Conservation (phyloP, 37 sponge, comb jelly and placozoan species). For the Hexactinellida sp. region DNA sequence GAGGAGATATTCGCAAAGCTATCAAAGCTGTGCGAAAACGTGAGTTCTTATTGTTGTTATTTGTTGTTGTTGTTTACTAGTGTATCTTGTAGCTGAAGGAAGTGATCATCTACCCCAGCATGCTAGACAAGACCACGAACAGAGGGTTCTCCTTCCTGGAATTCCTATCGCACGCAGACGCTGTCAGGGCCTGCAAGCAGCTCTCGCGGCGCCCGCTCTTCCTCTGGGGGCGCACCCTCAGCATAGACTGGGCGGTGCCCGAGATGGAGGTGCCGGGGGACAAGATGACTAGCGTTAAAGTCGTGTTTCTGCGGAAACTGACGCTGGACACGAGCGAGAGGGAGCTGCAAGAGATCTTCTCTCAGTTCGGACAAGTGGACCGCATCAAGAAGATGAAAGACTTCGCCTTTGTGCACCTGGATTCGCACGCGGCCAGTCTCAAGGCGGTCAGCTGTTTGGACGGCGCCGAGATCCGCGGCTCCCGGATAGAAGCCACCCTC, state of each 20-base stretch:
- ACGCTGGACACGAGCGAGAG: neutral
- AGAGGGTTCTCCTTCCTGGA: conserved; percentile 1
- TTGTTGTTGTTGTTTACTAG: neutral
- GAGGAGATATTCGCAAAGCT: neutral
- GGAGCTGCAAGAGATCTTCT: neutral
- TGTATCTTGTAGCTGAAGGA: neutral
- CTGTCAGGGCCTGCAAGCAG: conserved; percentile 5
- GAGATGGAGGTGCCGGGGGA: neutral
- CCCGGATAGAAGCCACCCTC: neutral
- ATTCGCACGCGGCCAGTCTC: neutral
- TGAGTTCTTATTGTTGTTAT: neutral
- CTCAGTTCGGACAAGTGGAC: conserved; percentile 13
- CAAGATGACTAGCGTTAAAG: neutral
- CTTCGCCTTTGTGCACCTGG: neutral
- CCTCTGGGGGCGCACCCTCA: neutral
- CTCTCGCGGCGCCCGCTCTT: neutral
- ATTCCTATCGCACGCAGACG: neutral
- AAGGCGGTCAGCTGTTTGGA: neutral
- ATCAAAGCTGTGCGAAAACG: neutral
- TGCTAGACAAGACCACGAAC: conserved; percentile 18
- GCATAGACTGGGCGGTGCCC: conserved; percentile 6
- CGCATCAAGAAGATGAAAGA: conserved; percentile 11
- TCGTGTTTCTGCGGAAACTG: conserved; percentile 6
- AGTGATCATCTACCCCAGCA: conserved; percentile 14
- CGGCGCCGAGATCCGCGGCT: neutral